Conservation (phyloP, 2,113 vertebrate genomes). For the Australoheros scitulus region DNA sequence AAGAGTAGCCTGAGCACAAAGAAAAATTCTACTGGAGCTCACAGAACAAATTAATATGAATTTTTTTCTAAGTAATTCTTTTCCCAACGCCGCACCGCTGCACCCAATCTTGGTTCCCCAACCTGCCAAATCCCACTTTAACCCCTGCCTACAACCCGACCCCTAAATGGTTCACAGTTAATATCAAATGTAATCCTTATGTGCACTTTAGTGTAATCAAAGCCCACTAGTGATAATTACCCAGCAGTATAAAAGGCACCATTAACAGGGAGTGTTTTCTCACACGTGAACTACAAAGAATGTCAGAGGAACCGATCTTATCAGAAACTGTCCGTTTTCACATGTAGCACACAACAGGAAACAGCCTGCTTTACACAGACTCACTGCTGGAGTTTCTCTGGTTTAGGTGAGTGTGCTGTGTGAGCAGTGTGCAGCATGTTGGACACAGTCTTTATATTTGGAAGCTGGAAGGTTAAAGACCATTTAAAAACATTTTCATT, state of each 20-base stretch:
- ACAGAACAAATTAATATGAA: background rate
- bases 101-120: background rate
- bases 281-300: background rate
- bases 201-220: background rate
- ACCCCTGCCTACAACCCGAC: background rate
- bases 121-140: background rate
- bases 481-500: background rate
- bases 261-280: background rate
- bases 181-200: background rate
- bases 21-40: background rate
- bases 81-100: background rate
- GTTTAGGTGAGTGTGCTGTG: background rate
- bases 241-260: background rate
- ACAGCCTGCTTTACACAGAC: background rate
- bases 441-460: background rate
- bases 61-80: background rate
- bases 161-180: background rate
- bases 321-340: background rate
- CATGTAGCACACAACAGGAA: background rate
- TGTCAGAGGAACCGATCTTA: background rate
- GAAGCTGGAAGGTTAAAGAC: background rate
- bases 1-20: background rate
- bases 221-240: background rate
- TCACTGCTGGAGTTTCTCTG: background rate
- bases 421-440: background rate